These are phyloP conservation scores for Pterois miles DNA, from an alignment of 2,797 vertebrate species.

Conservation along the genomic window DNA sequence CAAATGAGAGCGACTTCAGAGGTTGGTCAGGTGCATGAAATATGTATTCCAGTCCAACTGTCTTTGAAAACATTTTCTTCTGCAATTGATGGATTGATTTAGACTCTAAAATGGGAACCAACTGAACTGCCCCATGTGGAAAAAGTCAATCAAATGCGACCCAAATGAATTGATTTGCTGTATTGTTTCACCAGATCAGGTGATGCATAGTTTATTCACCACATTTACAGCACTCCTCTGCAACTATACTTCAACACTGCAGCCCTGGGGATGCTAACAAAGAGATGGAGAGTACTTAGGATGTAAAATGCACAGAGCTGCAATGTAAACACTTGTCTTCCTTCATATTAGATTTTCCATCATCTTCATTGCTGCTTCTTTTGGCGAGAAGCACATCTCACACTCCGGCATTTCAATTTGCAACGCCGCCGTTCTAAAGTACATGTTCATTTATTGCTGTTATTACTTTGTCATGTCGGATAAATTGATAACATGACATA, in stretches of 20 bases:
- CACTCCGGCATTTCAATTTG: slow-evolving; percentile 78
- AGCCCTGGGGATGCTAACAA: slow-evolving; percentile 56
- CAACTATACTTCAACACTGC: slow-evolving; percentile 7
- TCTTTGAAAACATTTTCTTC: slow-evolving; percentile 41
- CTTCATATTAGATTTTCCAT: slow-evolving; percentile 77
- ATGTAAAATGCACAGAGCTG: slow-evolving; percentile 64
- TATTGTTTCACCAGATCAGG: slow-evolving; percentile 22
- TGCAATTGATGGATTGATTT: slow-evolving; percentile 68
- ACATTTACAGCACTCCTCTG: neutral
- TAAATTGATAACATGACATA: slow-evolving; percentile 83
- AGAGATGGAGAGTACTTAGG: slow-evolving; percentile 57
- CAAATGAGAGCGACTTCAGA: slow-evolving; percentile 65
- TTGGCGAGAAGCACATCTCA: slow-evolving; percentile 68
- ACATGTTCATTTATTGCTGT: slow-evolving; percentile 79
- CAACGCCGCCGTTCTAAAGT: slow-evolving; percentile 63
- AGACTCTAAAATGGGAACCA: slow-evolving; percentile 55
- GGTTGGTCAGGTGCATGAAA: slow-evolving; percentile 63
- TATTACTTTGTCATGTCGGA: slow-evolving; percentile 82
- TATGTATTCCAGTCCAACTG: slow-evolving; percentile 58
- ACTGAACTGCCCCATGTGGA: slow-evolving; percentile 23
- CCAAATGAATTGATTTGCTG: slow-evolving; percentile 31
- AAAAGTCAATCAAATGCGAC: slow-evolving; percentile 38
- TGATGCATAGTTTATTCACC: slow-evolving; percentile 10
- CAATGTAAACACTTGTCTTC: slow-evolving; percentile 77
- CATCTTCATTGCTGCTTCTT: slow-evolving; percentile 66